Evolutionary conservation across 1,140 invertebrate species (phyloP).

Genomic region (Adelges cooleyi): DNA sequence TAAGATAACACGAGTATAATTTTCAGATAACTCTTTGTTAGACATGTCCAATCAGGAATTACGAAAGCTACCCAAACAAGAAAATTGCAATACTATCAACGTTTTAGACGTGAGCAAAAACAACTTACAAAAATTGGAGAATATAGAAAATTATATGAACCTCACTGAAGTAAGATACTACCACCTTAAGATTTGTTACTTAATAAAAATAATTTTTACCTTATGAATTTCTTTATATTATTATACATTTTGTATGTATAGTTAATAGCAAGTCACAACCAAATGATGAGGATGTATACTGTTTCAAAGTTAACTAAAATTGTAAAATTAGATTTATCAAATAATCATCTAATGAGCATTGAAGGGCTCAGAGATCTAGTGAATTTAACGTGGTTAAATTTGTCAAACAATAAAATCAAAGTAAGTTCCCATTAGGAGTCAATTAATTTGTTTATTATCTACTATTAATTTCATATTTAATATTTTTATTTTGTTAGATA

Average conservation of each 20-base stretch:
- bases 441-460: not conserved
- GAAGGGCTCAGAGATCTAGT: constrained; percentile 75
- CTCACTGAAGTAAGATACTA: constrained; percentile 63
- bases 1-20: too few relatives aligned
- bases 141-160: constrained; percentile 65
- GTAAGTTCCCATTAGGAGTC: constrained; percentile 36
- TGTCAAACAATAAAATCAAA: constrained; percentile 62
- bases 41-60: constrained; percentile 40
- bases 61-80: constrained; percentile 39
- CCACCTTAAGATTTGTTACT: not conserved
- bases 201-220: constrained; percentile 17
- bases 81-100: constrained; percentile 29
- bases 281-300: constrained; percentile 73
- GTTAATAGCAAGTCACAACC: constrained; percentile 73
- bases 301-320: constrained; percentile 66
- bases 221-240: too few relatives aligned
- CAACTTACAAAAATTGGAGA: constrained; percentile 71
- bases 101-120: constrained; percentile 71
- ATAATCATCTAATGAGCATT: constrained; percentile 77
- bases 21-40: constrained; percentile 31
- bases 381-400: constrained; percentile 62
- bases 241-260: constrained; percentile 43
- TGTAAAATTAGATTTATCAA: constrained; percentile 66
- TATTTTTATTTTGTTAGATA: constrained; percentile 45
- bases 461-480: constrained; percentile 2